These are phyloP conservation scores for Agriopis leucophaearia DNA, from an alignment of 2,888 invertebrate species.

Conservation along the genomic window DNA sequence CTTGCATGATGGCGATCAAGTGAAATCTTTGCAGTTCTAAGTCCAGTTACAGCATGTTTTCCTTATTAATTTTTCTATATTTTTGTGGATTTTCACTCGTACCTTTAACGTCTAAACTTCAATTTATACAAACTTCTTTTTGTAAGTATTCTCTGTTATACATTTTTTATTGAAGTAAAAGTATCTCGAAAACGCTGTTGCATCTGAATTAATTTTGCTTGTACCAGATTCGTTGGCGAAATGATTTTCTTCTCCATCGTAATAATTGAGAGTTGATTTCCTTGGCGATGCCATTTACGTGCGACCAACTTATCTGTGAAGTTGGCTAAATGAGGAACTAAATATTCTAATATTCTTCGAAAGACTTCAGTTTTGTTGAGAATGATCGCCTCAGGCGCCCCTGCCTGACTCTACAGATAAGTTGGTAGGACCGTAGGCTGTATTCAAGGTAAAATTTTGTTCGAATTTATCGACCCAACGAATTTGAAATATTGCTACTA, in stretches of 20 bases:
- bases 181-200: slow-evolving; percentile 31
- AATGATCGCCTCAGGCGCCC: background rate
- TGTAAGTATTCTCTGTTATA: background rate
- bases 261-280: background rate
- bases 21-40: no score
- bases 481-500: slow-evolving; percentile 6
- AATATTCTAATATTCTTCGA: background rate
- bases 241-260: background rate
- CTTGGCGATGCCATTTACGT: background rate
- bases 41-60: no score
- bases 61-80: no score
- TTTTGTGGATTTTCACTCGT: no score
- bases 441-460: background rate
- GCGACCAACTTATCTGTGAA: background rate
- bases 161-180: background rate
- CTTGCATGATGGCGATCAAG: no score
- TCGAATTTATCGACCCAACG: slow-evolving; percentile 4
- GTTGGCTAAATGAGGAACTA: background rate
- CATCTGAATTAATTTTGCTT: background rate
- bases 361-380: background rate
- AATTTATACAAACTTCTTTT: background rate
- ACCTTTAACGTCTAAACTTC: no score
- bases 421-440: background rate
- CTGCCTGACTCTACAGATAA: background rate
- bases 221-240: slow-evolving; percentile 15